phyloP scores from a whole-genome alignment of 1,140 invertebrate genomes.

The Drosophila serrata region DNA sequence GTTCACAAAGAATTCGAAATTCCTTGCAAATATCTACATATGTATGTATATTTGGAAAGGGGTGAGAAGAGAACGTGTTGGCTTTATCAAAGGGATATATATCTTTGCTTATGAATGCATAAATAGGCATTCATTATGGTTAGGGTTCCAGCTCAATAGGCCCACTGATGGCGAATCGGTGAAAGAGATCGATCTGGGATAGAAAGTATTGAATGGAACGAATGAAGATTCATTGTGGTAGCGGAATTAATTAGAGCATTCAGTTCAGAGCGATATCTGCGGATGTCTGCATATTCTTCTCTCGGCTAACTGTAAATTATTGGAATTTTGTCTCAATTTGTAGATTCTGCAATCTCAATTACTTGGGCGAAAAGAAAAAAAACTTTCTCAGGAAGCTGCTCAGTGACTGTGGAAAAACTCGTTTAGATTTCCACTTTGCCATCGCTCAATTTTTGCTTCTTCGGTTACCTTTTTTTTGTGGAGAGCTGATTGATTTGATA shows the following conservation, averaged over 20 bases:
- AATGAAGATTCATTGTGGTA: conserved; percentile 38
- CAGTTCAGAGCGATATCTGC: conserved; percentile 29
- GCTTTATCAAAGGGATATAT: conserved; percentile 9
- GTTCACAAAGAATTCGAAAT: conserved; percentile 61
- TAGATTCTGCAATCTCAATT: conserved; percentile 54
- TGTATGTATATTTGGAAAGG: conserved; percentile 17
- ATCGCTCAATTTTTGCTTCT: conserved; percentile 30
- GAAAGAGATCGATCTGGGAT: conserved; percentile 43
- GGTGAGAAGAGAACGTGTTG: conserved; percentile 30
- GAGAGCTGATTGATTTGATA: conserved; percentile 43
- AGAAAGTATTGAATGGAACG: conserved; percentile 42
- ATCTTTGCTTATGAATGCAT: conserved; percentile 23
- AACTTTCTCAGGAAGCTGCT: conserved; percentile 49
- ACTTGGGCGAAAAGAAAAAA: conserved; percentile 45
- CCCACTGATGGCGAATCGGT: conserved; percentile 4
- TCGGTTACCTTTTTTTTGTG: conserved; percentile 1
- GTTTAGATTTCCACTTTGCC: conserved; percentile 40
- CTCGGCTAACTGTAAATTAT: conserved; percentile 39
- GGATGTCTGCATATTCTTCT: conserved; percentile 14
- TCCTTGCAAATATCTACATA: conserved; percentile 17
- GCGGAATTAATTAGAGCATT: conserved; percentile 47
- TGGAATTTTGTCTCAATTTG: conserved; percentile 52
- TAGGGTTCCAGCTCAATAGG: conserved; percentile 30
- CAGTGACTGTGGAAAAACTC: conserved; percentile 48
- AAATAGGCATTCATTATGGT: conserved; percentile 40